Base-by-base conservation (phyloP, 2,113 vertebrate species). In the Vulpes vulpes region DNA sequence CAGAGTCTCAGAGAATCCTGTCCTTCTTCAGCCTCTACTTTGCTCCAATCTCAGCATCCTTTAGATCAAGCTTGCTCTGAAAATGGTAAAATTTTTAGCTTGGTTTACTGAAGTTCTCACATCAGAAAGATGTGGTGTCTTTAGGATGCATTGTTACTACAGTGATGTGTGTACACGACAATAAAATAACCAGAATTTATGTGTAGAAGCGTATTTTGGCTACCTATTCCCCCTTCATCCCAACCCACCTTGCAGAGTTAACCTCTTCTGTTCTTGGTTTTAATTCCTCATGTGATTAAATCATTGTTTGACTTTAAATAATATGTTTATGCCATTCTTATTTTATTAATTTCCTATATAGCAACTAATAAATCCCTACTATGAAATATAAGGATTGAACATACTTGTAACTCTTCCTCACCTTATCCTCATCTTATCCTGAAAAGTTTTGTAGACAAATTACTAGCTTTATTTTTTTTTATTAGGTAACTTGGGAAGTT, bases 51-150 rank as follows among this genome's bases (percentile, higher is more conserved):
- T 25, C 38, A 85, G 30, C 30, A 89, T 30, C 12, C 20, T 51
- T 94, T 27, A 15, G n/a, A 27, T 95, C 60, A 81, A 51, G 23
- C 11, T 87, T 92, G 16, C 49, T 94, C 30, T 95, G 62, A 89
- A 86, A 96, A 80, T 60, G 27, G 35, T 67, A 96, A 91, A 14
- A 12, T 7, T 32, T 84, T 85, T 81, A 73, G 22, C 64, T 85
- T 69, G 43, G 19, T 89, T 95, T 92, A 67, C 67, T 89, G 11
- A 89, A 43, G 30, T 78, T 38, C 27, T 57, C 53, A 76, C 27
- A 79, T 81, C 17, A 76, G 17, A 94, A 89, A 85, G 20, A 53
- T 93, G 20, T 80, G 53, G 22, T 43, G 16, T 67, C 82, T 91
- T 91, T 78, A 88, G 35, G 76, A 35, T 84, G 32, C 20, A 80